These are phyloP conservation scores for Hirundichthys speculiger DNA, from an alignment of 2,113 vertebrate genomes.

Conservation along the genomic window DNA sequence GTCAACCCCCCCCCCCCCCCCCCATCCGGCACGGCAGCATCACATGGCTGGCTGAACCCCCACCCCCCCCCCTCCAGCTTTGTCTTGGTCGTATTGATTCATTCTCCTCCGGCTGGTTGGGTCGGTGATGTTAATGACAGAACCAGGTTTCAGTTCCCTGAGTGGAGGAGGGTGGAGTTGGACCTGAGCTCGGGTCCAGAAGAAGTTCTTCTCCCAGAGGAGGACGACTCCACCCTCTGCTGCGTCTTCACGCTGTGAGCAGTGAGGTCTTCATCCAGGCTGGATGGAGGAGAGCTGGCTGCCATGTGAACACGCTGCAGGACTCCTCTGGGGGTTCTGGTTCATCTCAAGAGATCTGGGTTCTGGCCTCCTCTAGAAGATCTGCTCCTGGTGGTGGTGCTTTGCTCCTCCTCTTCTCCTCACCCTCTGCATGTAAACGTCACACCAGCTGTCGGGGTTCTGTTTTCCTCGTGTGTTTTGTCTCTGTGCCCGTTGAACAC, in stretches of 20 bases:
- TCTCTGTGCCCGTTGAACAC: background rate
- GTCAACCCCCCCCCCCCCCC: fast-evolving
- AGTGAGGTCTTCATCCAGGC: no score
- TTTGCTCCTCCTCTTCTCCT: slow-evolving; percentile 46
- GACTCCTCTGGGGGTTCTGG: background rate
- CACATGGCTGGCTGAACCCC: slow-evolving; percentile 60
- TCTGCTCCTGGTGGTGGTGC: slow-evolving; percentile 20
- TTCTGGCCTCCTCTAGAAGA: no score
- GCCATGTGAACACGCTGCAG: background rate
- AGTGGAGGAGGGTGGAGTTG: background rate
- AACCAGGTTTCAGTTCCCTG: no score
- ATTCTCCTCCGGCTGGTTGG: no score
- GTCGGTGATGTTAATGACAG: no score
- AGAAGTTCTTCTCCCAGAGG: no score
- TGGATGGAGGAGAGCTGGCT: no score
- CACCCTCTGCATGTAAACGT: slow-evolving; percentile 30
- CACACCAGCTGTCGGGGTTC: background rate
- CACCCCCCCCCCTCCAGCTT: slow-evolving; percentile 1
- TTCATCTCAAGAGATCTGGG: no score
- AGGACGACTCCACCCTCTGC: no score
- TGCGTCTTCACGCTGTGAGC: no score
- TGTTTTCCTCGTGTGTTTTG: background rate
- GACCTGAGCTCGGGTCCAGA: no score
- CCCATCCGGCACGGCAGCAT: slow-evolving; percentile 9
- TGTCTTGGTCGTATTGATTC: no score